Percentiles rank a stretch among this genome's conserved stretches.
These are phyloP conservation scores for Drepana arcuata DNA, from an alignment of 1,140 invertebrate genomes.

Conservation along the genomic window DNA sequence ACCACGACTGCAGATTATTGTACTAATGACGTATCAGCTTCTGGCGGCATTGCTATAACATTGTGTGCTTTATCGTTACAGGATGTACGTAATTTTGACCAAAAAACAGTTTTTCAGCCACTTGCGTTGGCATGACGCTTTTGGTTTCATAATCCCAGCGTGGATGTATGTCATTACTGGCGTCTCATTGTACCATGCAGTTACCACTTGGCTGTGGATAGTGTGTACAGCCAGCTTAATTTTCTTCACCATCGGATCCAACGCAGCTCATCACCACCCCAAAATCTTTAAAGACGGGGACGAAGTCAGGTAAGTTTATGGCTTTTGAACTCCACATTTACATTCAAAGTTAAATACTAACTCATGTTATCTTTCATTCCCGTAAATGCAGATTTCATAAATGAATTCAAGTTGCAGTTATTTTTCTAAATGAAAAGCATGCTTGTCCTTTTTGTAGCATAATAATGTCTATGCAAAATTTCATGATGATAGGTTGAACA, in stretches of 20 bases:
- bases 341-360: no score
- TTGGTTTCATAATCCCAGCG: constrained; percentile 38
- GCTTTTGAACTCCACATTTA: not conserved
- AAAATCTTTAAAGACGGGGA: constrained; percentile 89
- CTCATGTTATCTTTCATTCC: no score
- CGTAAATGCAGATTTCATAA: no score
- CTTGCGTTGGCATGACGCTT: constrained; percentile 47
- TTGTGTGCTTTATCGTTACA: constrained; percentile 1
- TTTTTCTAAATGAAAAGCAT: no score
- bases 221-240: constrained; percentile 74
- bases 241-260: constrained; percentile 79
- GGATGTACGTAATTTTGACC: no score
- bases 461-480: no score
- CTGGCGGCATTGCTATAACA: not conserved
- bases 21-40: not conserved
- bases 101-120: constrained; percentile 39
- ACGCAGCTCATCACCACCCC: constrained; percentile 88
- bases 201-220: constrained; percentile 75
- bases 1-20: no score
- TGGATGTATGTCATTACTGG: constrained; percentile 50
- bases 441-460: no score
- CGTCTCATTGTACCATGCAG: constrained; percentile 18
- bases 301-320: constrained; percentile 59
- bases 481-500: no score
- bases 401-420: no score